Percentiles rank a stretch among this genome's conserved stretches.
phyloP scores from a whole-genome alignment of 1,140 invertebrate species.

The Nebria ingens region DNA sequence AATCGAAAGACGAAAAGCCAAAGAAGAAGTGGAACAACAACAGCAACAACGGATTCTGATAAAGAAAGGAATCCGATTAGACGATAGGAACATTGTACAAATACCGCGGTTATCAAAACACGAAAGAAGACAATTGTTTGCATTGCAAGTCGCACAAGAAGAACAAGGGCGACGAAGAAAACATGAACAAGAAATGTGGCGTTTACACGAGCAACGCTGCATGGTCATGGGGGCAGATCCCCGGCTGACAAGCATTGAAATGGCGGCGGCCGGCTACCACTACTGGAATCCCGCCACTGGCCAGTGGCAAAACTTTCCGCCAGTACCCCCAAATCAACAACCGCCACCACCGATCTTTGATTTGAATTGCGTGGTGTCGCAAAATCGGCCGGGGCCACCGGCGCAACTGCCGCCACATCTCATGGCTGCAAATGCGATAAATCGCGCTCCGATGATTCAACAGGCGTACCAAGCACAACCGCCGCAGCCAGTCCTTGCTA shows the following conservation, averaged over 20 bases:
- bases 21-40: slow-evolving; percentile 32
- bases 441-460: slow-evolving; percentile 14
- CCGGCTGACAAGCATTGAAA: slow-evolving; percentile 41
- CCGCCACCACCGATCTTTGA: background rate
- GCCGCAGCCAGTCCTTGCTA: slow-evolving; percentile 19
- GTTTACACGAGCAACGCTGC: slow-evolving; percentile 51
- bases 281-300: slow-evolving; percentile 48
- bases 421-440: background rate
- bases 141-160: slow-evolving; percentile 59
- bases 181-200: slow-evolving; percentile 51
- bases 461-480: slow-evolving; percentile 4
- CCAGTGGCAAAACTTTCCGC: slow-evolving; percentile 48
- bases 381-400: background rate
- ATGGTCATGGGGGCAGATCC: slow-evolving; percentile 48
- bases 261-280: slow-evolving; percentile 42
- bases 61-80: slow-evolving; percentile 24
- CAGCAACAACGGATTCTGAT: slow-evolving; percentile 36
- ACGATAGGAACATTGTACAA: slow-evolving; percentile 27
- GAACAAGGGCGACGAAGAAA: slow-evolving; percentile 50
- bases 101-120: slow-evolving; percentile 51
- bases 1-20: slow-evolving; percentile 27
- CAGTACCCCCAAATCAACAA: slow-evolving; percentile 18
- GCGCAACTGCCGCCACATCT: slow-evolving; percentile 13
- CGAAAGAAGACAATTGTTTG: slow-evolving; percentile 65
- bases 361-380: slow-evolving; percentile 13